A percentile compares a stretch with the other conserved stretches of the same genome.
Conservation (phyloP, 2,113 vertebrate species). For the Odocoileus virginianus region DNA sequence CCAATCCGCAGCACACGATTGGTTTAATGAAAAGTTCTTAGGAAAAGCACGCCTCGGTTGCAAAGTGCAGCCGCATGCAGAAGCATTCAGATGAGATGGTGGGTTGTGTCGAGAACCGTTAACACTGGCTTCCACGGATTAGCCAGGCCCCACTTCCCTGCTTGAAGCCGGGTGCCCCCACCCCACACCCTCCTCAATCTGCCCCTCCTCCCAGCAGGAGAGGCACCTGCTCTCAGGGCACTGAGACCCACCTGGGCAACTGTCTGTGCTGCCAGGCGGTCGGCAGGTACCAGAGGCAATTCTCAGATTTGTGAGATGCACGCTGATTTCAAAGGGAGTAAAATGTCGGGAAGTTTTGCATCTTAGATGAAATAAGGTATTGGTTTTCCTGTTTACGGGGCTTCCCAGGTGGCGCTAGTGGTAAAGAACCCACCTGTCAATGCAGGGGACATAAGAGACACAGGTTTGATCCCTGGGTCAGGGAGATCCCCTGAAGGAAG, state of each 20-base stretch:
- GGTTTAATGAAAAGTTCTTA: no score
- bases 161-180: fast-evolving
- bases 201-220: no score
- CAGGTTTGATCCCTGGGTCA: no score
- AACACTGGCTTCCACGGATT: no score
- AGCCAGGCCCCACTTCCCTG: background rate
- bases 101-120: background rate
- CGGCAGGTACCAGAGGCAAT: background rate
- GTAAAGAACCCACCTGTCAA: no score
- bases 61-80: background rate
- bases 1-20: no score
- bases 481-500: no score
- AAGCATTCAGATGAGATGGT: fast-evolving
- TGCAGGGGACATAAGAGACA: no score
- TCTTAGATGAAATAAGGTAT: fast-evolving
- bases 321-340: background rate
- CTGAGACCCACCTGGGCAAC: background rate
- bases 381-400: no score
- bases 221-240: fast-evolving
- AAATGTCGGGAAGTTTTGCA: no score
- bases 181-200: background rate
- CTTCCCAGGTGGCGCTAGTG: no score
- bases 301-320: no score
- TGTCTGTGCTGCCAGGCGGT: background rate
- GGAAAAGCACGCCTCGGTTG: fast-evolving